Percentiles rank a stretch among this genome's conserved stretches.
Conservation (phyloP, 2,113 vertebrate genomes). For the Lycocorax pyrrhopterus region DNA sequence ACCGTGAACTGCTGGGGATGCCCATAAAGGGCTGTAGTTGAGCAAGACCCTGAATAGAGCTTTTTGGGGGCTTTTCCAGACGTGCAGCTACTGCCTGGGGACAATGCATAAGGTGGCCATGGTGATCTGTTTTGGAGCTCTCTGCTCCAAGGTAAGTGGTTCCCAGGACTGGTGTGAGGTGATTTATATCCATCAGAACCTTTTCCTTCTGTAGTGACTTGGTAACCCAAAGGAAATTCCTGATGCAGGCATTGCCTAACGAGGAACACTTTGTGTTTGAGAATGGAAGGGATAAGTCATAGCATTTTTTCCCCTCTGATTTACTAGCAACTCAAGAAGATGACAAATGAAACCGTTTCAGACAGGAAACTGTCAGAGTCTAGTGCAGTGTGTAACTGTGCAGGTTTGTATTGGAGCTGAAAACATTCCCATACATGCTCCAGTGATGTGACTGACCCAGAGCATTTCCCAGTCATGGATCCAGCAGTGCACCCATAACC, state of each 20-base stretch:
- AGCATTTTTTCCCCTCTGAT: neutral
- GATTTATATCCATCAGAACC: slow-evolving; percentile 9
- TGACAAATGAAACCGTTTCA: slow-evolving; percentile 1
- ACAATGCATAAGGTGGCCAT: neutral
- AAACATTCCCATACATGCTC: neutral
- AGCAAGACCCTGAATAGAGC: neutral
- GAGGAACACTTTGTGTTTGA: neutral
- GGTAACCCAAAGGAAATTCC: slow-evolving; percentile 21
- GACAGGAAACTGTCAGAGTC: neutral
- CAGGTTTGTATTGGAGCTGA: neutral
- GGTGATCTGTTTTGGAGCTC: neutral
- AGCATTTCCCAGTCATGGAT: neutral
- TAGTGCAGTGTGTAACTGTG: neutral
- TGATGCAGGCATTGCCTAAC: neutral
- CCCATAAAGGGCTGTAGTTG: neutral
- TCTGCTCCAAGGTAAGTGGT: neutral
- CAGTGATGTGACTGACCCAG: neutral
- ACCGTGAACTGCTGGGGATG: neutral
- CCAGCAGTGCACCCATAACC: neutral
- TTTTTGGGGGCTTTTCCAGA: neutral
- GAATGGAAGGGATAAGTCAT: slow-evolving; percentile 9
- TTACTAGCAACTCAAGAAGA: neutral
- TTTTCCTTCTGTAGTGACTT: neutral
- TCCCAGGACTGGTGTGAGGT: neutral
- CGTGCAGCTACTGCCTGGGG: neutral